A percentile compares a stretch with the other conserved stretches of the same genome.
Conservation (phyloP, 2,888 invertebrate genomes). For the Notocelia uddmanniana region DNA sequence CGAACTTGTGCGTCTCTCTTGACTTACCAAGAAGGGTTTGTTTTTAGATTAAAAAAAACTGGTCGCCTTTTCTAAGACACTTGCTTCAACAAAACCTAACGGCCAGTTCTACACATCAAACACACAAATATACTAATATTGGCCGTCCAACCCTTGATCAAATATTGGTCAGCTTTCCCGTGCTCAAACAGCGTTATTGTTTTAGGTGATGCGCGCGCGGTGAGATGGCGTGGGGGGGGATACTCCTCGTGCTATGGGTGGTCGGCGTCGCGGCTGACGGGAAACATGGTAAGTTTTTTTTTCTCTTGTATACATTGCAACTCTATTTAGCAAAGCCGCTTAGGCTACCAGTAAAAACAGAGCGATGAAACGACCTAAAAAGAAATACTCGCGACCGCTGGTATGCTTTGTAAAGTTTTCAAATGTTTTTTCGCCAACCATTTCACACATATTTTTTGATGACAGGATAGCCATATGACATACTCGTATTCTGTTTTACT, state of each 20-base stretch:
- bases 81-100: conserved; percentile 38
- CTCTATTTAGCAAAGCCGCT: conserved; percentile 26
- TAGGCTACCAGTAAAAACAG: conserved; percentile 11
- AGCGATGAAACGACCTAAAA: conserved; percentile 5
- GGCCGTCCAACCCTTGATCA: conserved; percentile 55
- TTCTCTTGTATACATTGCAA: conserved; percentile 13
- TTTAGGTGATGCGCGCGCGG: conserved; percentile 83
- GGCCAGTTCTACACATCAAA: conserved; percentile 39
- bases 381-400: conserved; percentile 3
- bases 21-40: not conserved
- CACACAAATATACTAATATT: conserved; percentile 39
- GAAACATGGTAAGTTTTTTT: conserved; percentile 74
- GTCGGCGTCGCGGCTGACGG: conserved; percentile 74
- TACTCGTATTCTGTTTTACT: not conserved
- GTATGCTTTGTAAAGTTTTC: conserved; percentile 3
- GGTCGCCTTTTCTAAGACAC: conserved; percentile 21
- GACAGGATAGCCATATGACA: not conserved
- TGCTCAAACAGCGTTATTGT: conserved; percentile 77
- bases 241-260: conserved; percentile 82
- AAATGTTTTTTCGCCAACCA: conserved; percentile 10
- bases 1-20: not conserved
- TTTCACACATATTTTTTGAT: conserved; percentile 3
- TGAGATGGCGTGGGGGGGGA: conserved; percentile 78
- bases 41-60: not conserved
- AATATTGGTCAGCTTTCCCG: conserved; percentile 73